phyloP scores from a whole-genome alignment of 2,113 vertebrate species.

The Dunckerocampus dactyliophorus region DNA sequence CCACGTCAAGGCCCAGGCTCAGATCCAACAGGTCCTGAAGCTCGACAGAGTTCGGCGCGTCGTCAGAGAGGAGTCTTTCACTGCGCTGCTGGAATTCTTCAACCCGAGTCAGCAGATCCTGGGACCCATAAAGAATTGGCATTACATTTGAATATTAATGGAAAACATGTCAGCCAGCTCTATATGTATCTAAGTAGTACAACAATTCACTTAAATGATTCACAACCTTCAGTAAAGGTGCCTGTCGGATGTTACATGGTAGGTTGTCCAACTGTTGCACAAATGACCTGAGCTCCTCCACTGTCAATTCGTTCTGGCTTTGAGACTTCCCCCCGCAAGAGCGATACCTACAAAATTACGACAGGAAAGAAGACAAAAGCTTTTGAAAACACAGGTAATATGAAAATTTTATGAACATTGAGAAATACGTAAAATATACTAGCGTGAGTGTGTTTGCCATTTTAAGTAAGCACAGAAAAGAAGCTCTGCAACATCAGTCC shows the following conservation, averaged over 20 bases:
- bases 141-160: background rate
- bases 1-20: slow-evolving; percentile 88
- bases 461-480: background rate
- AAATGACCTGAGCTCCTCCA: slow-evolving; percentile 86
- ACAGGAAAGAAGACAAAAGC: background rate
- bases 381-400: background rate
- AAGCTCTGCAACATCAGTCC: background rate
- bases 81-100: slow-evolving; percentile 88
- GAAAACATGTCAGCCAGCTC: background rate
- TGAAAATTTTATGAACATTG: background rate
- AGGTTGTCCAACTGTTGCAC: slow-evolving; percentile 86
- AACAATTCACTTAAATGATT: background rate
- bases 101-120: slow-evolving; percentile 89
- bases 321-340: slow-evolving; percentile 90
- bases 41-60: slow-evolving; percentile 77
- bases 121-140: slow-evolving; percentile 9
- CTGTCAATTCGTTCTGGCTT: slow-evolving; percentile 85
- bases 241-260: slow-evolving; percentile 88
- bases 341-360: slow-evolving; percentile 76
- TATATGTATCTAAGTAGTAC: background rate
- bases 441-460: background rate
- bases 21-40: slow-evolving; percentile 86
- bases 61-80: slow-evolving; percentile 80
- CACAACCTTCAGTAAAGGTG: slow-evolving; percentile 85
- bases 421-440: background rate